Conservation (phyloP, 2,888 invertebrate species). For the Tanypteryx hageni region DNA sequence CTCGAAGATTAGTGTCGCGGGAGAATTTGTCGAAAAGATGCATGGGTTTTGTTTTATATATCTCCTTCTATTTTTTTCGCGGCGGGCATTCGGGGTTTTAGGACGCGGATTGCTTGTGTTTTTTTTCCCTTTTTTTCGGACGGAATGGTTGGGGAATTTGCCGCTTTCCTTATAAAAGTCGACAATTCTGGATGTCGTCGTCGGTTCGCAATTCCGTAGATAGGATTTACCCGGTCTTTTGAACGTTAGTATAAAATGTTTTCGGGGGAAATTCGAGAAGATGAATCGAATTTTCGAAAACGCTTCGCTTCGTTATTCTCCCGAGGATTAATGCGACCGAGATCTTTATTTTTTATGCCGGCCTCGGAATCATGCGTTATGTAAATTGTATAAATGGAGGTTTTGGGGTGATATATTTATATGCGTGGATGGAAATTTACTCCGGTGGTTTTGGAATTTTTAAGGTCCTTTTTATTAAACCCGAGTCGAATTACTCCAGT, state of each 20-base stretch:
- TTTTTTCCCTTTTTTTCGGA: not conserved
- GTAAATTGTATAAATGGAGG: not conserved
- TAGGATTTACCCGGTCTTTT: not conserved
- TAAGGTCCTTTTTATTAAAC: not conserved
- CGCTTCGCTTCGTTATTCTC: not conserved
- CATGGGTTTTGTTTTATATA: not conserved
- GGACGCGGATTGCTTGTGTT: too few relatives aligned
- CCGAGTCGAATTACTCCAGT: not conserved
- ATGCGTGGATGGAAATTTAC: not conserved
- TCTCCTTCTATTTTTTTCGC: too few relatives aligned
- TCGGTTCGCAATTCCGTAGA: not conserved
- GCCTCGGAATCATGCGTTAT: not conserved
- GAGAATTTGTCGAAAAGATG: constrained; percentile 21
- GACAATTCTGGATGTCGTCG: not conserved
- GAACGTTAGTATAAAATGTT: not conserved
- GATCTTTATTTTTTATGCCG: not conserved
- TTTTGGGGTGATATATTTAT: not conserved
- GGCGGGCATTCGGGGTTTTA: too few relatives aligned
- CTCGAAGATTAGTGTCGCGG: constrained; percentile 9
- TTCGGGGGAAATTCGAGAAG: not conserved
- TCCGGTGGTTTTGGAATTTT: not conserved
- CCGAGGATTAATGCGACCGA: constrained; percentile 3
- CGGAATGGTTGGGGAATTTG: not conserved
- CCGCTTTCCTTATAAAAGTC: not conserved
- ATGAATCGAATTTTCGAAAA: not conserved